Base-by-base conservation (phyloP, 2,888 invertebrate species). In the Venusia cambrica region DNA sequence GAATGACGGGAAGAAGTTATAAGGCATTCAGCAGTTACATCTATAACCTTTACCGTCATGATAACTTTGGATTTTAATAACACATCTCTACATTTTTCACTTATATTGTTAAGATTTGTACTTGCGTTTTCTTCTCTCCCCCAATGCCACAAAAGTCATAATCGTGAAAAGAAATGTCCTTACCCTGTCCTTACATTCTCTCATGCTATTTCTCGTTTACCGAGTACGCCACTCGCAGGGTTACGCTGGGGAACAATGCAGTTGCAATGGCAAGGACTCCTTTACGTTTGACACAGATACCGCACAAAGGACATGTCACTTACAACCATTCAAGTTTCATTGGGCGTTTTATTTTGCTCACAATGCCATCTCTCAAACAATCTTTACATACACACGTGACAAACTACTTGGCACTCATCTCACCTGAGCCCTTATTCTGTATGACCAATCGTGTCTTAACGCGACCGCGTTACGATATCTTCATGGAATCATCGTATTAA, bases 301-400 rank as follows among this genome's bases (percentile, higher is more conserved):
- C 57, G 54, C 62, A 67, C 71, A 75, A 73, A 75, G 70, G 64
- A 71, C 67, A 72, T 54, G 69, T 70, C 73, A 68, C 68, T 66
- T 72, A 62, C 72, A 73, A 67, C 41, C 30, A 27, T 38, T 38
- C 12, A 44, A 24, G 17, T 45, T 51, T 36, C 49, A 51, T 53
- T 52, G 15, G 11, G 26, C 11, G 20, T 34, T 21, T 27, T 24
- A 32, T 32, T 31, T 17, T 22, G 8, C 16, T 13, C 7, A 24
- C 17, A 20, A 11, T 10, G n/a, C n/a, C n/a, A n/a, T n/a, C n/a
- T n/a, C n/a, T n/a, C n/a, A n/a, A n/a, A n/a, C n/a, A n/a, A n/a
- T n/a, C n/a, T n/a, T n/a, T n/a, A n/a, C n/a, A n/a, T n/a, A n/a
- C n/a, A n/a, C n/a, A n/a, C n/a, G n/a, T n/a, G n/a, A n/a, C n/a